Conservation (phyloP, 2,113 vertebrate genomes). For the Casuarius casuarius region DNA sequence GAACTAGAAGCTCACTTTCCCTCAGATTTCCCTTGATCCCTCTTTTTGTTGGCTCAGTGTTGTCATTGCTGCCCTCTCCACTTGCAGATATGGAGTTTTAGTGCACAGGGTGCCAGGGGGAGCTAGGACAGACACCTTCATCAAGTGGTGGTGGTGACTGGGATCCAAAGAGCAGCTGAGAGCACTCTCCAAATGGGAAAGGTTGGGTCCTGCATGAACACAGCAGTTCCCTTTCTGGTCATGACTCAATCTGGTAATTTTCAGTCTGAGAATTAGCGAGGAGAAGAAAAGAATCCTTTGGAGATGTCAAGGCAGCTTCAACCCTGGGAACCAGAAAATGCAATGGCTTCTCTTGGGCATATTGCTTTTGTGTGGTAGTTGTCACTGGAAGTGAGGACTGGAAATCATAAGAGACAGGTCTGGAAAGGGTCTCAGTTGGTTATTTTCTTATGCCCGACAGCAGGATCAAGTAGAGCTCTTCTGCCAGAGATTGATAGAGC, state of each 20-base stretch:
- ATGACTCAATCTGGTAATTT: not conserved
- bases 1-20: not conserved
- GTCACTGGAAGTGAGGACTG: not conserved
- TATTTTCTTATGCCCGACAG: not conserved
- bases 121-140: not conserved
- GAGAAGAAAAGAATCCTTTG: not conserved
- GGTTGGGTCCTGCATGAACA: not conserved
- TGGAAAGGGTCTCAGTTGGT: not conserved
- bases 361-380: not conserved
- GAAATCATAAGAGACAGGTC: not conserved
- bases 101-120: not conserved
- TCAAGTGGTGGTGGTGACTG: not conserved
- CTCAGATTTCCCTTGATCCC: not conserved
- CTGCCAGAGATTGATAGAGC: not conserved
- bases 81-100: not conserved
- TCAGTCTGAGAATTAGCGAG: not conserved
- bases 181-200: not conserved
- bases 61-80: accelerated
- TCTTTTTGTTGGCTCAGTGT: not conserved
- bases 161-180: not conserved
- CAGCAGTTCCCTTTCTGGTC: not conserved
- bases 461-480: not conserved
- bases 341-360: not conserved
- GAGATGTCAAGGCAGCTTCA: not conserved
- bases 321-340: not conserved